Evolutionary conservation across 2,888 invertebrate genomes (phyloP).

Genomic region (Drosophila borealis): DNA sequence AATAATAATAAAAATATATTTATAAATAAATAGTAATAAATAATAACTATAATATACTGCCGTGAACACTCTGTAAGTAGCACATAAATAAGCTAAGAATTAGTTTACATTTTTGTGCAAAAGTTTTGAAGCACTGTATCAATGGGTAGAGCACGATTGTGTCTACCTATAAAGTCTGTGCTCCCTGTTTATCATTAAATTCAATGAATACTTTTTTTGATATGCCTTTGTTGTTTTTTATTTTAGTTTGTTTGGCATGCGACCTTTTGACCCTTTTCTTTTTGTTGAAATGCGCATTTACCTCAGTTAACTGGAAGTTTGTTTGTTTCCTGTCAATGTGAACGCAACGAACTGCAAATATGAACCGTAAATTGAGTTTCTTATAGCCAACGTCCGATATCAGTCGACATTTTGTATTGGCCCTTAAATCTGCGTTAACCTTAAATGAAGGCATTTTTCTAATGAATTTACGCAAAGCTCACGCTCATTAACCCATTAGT

Average conservation of each 20-base stretch:
- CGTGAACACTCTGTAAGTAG: too few species aligned
- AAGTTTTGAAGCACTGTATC: background rate
- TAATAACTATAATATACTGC: too few species aligned
- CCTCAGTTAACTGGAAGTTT: conserved; percentile 50
- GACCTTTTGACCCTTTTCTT: conserved; percentile 67
- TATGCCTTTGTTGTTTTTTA: background rate
- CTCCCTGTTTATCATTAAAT: conserved; percentile 21
- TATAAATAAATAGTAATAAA: too few species aligned
- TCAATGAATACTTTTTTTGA: conserved; percentile 38
- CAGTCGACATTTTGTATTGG: conserved; percentile 7
- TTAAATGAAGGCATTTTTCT: conserved; percentile 15
- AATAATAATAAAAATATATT: too few species aligned
- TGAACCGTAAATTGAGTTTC: conserved; percentile 47
- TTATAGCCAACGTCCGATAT: conserved; percentile 3
- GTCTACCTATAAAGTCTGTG: background rate
- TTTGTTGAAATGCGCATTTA: conserved; percentile 32
- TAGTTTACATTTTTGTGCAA: background rate
- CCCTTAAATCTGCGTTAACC: conserved; percentile 16
- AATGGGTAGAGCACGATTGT: background rate
- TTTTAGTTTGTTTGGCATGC: conserved; percentile 43
- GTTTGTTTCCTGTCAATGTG: conserved; percentile 62
- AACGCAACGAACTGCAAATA: conserved; percentile 66
- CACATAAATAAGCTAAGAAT: too few species aligned
- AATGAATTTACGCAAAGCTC: conserved; percentile 32
- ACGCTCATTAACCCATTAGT: conserved; percentile 42